Conservation (phyloP, 92 coral and sea anemone genomes). For the Phenganax subtilis region DNA sequence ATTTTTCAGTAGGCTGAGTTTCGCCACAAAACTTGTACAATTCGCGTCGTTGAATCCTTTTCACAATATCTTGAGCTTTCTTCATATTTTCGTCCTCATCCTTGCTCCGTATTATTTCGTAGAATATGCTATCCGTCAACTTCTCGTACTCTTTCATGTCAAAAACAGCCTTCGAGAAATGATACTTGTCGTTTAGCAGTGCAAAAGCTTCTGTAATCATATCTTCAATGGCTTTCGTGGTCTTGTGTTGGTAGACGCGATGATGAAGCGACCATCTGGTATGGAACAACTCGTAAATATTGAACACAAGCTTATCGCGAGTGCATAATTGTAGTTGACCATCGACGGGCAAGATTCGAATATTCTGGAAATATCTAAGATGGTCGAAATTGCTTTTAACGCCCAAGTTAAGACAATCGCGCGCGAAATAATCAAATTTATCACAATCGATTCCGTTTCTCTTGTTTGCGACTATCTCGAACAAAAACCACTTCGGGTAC, state of each 20-base stretch:
- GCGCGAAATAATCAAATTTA: slow-evolving; percentile 93
- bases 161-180: slow-evolving; percentile 66
- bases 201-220: slow-evolving; percentile 38
- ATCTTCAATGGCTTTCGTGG: slow-evolving; percentile 77
- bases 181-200: slow-evolving; percentile 35
- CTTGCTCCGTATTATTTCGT: slow-evolving; percentile 58
- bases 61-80: slow-evolving; percentile 65
- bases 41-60: slow-evolving; percentile 66
- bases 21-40: slow-evolving; percentile 85
- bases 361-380: slow-evolving; percentile 75
- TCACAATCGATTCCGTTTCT: slow-evolving; percentile 94
- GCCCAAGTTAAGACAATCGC: slow-evolving; percentile 89
- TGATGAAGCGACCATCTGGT: slow-evolving; percentile 70
- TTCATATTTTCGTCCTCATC: slow-evolving; percentile 21
- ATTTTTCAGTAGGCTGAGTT: slow-evolving; percentile 29
- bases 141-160: slow-evolving; percentile 77
- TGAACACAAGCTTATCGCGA: slow-evolving; percentile 88
- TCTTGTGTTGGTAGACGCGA: slow-evolving; percentile 92
- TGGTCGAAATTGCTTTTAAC: slow-evolving; percentile 74
- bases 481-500: slow-evolving; percentile 34
- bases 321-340: slow-evolving; percentile 71
- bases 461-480: slow-evolving; percentile 90
- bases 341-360: slow-evolving; percentile 69
- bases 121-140: slow-evolving; percentile 69
- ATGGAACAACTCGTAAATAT: slow-evolving; percentile 88